Evolutionary conservation across 2,113 vertebrate species (phyloP).

Genomic region (Tympanuchus pallidicinctus): DNA sequence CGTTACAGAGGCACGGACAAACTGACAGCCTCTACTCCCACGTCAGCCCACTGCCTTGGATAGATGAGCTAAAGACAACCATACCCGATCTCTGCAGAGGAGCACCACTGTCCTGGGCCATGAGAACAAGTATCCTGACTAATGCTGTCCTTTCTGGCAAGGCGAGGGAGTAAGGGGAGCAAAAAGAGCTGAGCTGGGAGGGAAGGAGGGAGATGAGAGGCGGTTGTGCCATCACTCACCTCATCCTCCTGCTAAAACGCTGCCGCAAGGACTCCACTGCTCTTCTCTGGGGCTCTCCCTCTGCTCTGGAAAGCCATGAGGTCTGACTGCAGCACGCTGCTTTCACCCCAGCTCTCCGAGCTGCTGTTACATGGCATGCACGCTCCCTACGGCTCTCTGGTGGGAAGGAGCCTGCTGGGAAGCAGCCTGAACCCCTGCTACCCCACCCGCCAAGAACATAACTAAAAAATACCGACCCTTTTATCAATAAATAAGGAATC

Average conservation of each 20-base stretch:
- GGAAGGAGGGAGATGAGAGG: neutral
- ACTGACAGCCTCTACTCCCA: neutral
- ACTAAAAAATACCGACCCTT: slow-evolving; percentile 77
- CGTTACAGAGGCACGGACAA: neutral
- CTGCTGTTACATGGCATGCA: slow-evolving; percentile 20
- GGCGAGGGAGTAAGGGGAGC: neutral
- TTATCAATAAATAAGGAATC: slow-evolving; percentile 85
- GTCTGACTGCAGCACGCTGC: slow-evolving; percentile 36
- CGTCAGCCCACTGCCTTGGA: neutral
- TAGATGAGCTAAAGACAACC: slow-evolving; percentile 20
- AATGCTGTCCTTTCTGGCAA: neutral
- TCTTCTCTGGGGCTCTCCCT: slow-evolving; percentile 44
- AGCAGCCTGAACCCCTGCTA: slow-evolving; percentile 58
- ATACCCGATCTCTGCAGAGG: neutral
- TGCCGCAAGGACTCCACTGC: slow-evolving; percentile 54
- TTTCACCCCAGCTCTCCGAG: slow-evolving; percentile 36
- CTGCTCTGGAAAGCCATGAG: slow-evolving; percentile 46
- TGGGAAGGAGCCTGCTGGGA: slow-evolving; percentile 54
- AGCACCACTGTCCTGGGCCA: neutral
- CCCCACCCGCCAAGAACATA: slow-evolving; percentile 63
- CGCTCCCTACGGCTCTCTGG: slow-evolving; percentile 33
- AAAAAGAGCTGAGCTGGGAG: neutral
- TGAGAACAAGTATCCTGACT: slow-evolving; percentile 21
- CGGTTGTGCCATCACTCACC: slow-evolving; percentile 34
- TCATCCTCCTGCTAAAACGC: slow-evolving; percentile 43